Evolutionary conservation across 2,888 invertebrate species (phyloP), one percentile per base, ranked within the genome.

Genomic region (Callinectes sapidus): DNA sequence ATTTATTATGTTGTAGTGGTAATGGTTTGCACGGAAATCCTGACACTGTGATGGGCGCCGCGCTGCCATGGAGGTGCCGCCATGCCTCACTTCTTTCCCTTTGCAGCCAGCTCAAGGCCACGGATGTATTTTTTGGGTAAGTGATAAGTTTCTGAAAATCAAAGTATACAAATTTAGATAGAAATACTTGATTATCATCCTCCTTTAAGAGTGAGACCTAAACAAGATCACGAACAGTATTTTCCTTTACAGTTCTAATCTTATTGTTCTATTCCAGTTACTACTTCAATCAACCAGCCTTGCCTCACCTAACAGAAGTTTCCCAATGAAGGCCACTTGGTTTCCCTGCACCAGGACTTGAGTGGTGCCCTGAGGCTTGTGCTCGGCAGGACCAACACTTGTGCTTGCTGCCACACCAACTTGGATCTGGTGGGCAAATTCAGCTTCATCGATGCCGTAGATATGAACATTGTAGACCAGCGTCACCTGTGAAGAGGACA

Each of bases 311-410:
- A 96, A 95, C 16, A 97, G 95, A 90, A 97, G 95, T 95, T 96
- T 96, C 91, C 96, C 96, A 8, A 97, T 96, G 95, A 96, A 96
- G 93, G 96, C 95, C 93, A 98, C 97, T 96, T 98, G 98, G 96
- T 98, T 98, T 14, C 99, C 99, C 96, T 99, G 99, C 94, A 99
- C 97, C 95, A 98, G 96, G 61, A 99, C 97, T 96, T 98, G 98
- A 95, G 97, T 97, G 55, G 95, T 95, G 5, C 95, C 95, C 91
- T 95, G 95, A 95, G 97, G 97, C 95, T 97, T 97, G 91, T 97
- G 97, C 3, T 98, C 97, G 32, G 97, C 95, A 94, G 97, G 97
- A 86, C 97, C 97, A 91, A 98, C 97, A 61, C 97, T 97, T 93
- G 98, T 98, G 95, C 98, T 97, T 28, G 98, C 98, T 0, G 98